A percentile compares a stretch with the other conserved stretches of the same genome.
Evolutionary conservation across 1,140 invertebrate species (phyloP).

Genomic region (Drosophila rufa): DNA sequence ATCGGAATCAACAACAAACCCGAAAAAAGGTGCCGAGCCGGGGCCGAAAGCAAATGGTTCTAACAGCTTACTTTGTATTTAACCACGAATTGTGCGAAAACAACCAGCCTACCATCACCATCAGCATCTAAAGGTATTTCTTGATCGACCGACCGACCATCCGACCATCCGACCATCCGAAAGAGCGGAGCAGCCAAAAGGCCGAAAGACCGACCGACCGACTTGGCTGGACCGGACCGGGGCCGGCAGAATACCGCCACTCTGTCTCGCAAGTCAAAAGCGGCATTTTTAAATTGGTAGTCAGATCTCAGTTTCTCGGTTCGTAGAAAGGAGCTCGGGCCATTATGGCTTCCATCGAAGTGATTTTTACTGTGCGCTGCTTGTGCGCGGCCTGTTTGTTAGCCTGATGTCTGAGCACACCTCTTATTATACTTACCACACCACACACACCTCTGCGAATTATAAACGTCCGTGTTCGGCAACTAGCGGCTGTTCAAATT

Average conservation of each 20-base stretch:
- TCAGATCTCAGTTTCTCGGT: constrained; percentile 82
- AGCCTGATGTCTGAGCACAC: constrained; percentile 79
- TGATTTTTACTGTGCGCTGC: constrained; percentile 77
- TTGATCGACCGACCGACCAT: constrained; percentile 47
- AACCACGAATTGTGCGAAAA: constrained; percentile 54
- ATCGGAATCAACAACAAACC: constrained; percentile 8
- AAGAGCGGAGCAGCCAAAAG: constrained; percentile 14
- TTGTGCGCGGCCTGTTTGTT: constrained; percentile 79
- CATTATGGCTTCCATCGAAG: constrained; percentile 82
- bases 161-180: constrained; percentile 23
- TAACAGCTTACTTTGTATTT: constrained; percentile 52
- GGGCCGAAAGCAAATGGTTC: constrained; percentile 40
- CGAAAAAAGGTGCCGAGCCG: constrained; percentile 5
- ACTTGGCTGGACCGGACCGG: background rate
- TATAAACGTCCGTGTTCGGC: constrained; percentile 78
- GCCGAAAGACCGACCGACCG: constrained; percentile 6
- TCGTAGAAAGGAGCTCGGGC: constrained; percentile 80
- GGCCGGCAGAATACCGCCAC: constrained; percentile 65
- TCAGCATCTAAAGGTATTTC: constrained; percentile 53
- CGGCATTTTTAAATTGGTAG: constrained; percentile 80
- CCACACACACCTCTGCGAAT: constrained; percentile 56
- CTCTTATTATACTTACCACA: constrained; percentile 78
- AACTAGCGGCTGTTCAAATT: constrained; percentile 81
- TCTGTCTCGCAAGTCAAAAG: constrained; percentile 82
- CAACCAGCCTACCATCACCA: constrained; percentile 51